phyloP scores from a whole-genome alignment of 2,888 invertebrate genomes.

The Platycnemis pennipes region DNA sequence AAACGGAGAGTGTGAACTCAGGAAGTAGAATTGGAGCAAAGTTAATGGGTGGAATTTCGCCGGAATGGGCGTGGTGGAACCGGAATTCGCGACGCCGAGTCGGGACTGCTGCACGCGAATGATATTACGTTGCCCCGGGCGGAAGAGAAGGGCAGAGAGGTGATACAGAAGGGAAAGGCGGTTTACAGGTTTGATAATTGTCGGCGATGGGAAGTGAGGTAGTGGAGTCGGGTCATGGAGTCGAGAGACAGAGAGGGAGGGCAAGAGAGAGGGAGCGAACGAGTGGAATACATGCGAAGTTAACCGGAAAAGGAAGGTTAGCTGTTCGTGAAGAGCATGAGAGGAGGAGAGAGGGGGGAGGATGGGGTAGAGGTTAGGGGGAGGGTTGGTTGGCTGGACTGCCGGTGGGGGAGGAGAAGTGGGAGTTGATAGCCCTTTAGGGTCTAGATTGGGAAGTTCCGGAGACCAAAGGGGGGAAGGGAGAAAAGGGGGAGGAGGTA shows the following conservation, averaged over 20 bases:
- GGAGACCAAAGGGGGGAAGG: conserved; percentile 46
- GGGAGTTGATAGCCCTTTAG: conserved; percentile 54
- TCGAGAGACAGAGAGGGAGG: not conserved
- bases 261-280: not conserved
- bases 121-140: not conserved
- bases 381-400: too few relatives aligned
- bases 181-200: not conserved
- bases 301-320: conserved; percentile 13
- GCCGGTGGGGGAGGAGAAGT: not conserved
- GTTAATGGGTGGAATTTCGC: not conserved
- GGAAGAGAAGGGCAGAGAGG: not conserved
- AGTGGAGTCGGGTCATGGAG: not conserved
- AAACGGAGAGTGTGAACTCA: not conserved
- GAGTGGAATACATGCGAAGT: not conserved
- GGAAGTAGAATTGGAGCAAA: not conserved
- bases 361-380: not conserved
- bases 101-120: not conserved
- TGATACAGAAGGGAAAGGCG: not conserved
- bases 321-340: not conserved
- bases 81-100: not conserved
- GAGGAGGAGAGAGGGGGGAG: not conserved
- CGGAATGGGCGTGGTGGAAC: not conserved
- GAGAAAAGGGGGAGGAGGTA: not conserved
- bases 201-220: not conserved
- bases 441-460: conserved; percentile 67